These are phyloP conservation scores for Zaprionus ornatus DNA, from an alignment of 1,140 invertebrate genomes.

Conservation along the genomic window DNA sequence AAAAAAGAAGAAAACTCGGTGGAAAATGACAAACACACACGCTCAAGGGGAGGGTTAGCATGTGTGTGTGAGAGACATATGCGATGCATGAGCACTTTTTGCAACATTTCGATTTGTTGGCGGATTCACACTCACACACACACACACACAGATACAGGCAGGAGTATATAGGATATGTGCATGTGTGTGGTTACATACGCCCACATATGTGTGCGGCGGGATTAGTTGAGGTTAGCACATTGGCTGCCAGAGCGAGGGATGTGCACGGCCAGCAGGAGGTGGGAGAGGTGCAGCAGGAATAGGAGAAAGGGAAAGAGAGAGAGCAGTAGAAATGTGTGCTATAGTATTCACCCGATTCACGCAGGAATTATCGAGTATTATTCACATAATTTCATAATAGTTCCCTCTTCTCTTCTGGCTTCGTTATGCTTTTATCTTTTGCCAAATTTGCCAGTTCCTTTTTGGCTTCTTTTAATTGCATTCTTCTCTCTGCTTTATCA, in stretches of 20 bases:
- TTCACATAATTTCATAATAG: background rate
- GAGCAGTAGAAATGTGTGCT: background rate
- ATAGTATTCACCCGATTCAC: background rate
- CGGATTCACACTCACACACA: slow-evolving; percentile 54
- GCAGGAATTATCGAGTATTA: background rate
- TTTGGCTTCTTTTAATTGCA: slow-evolving; percentile 3
- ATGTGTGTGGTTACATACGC: slow-evolving; percentile 33
- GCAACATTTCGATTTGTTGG: slow-evolving; percentile 81
- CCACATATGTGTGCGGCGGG: slow-evolving; percentile 70
- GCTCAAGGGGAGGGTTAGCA: slow-evolving; percentile 47
- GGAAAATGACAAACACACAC: slow-evolving; percentile 54
- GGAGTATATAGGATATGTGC: slow-evolving; percentile 35
- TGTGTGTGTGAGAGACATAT: slow-evolving; percentile 50
- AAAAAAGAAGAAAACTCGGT: slow-evolving; percentile 38
- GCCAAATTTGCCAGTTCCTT: background rate
- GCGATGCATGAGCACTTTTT: slow-evolving; percentile 76
- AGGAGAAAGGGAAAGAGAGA: background rate
- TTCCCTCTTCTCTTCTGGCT: background rate
- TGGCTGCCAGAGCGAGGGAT: slow-evolving; percentile 39
- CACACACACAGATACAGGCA: slow-evolving; percentile 16
- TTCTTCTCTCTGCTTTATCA: slow-evolving; percentile 19
- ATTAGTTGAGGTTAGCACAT: slow-evolving; percentile 66
- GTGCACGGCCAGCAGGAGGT: background rate
- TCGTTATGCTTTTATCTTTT: slow-evolving; percentile 9
- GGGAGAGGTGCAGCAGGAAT: background rate